Base-by-base conservation (phyloP, 2,888 invertebrate genomes). In the Nycteola revayana region DNA sequence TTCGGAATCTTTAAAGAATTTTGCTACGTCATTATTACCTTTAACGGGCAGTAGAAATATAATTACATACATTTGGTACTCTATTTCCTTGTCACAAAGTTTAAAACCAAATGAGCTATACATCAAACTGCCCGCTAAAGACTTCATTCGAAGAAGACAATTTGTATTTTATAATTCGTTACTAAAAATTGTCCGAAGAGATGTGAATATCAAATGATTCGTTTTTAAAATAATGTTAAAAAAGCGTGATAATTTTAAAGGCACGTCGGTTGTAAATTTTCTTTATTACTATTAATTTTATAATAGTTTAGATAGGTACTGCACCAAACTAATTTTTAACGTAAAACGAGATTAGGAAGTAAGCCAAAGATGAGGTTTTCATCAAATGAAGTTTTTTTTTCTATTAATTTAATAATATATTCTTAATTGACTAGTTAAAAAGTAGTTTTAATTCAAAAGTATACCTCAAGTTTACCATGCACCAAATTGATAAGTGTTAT, bases 391-490 rank as follows among this genome's bases (percentile, higher is more conserved):
- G 46, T 75, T 78, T 76, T 79, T 69, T 70, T 68, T 74, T 71
- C 67, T 66, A 62, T 54, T 65, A 51, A 63, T 59, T 66, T 75
- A 78, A 75, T 76, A 74, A 75, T 76, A 74, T 78, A 77, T 76
- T 73, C 63, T 63, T 72, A 64, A 61, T 53, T 52, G 48, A 58
- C 20, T 49, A 59, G 50, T 58, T 67, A 44, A 57, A 44, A 39
- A 48, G 25, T 57, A 60, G 49, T 32, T 49, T 51, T 30, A 52
- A 60, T 61, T 66, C 65, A 67, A 75, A 75, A 71, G 63, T 75
- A 81, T 87, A 88, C 87, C 87, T 88, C 87, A 87, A 76, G 86
- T 79, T 88, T 87, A 87, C 87, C 86, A 82, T 62, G 83, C 87
- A 87, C 87, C 86, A 87, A 88, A 88, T 76, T 69, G 61, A 65